Conservation (phyloP, 2,888 invertebrate species). For the Salpingus planirostris region DNA sequence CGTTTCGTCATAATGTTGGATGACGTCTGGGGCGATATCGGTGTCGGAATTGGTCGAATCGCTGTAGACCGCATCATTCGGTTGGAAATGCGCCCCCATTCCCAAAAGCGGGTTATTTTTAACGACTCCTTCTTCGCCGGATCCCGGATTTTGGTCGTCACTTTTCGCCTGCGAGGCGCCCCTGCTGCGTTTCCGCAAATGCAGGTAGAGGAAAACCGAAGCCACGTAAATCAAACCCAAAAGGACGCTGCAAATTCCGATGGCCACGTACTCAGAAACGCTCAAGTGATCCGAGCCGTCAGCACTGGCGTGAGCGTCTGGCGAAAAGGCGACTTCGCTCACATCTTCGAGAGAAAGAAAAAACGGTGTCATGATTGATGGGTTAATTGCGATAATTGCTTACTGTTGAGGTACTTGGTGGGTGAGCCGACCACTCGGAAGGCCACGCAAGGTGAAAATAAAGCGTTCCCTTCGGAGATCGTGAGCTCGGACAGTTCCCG, state of each 20-base stretch:
- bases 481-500: constrained; percentile 52
- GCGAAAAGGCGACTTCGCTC: constrained; percentile 69
- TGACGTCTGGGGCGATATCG: constrained; percentile 47
- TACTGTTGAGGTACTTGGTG: constrained; percentile 45
- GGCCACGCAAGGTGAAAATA: constrained; percentile 78
- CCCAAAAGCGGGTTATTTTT: constrained; percentile 68
- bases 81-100: constrained; percentile 54
- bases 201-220: constrained; percentile 74
- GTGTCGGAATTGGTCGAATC: constrained; percentile 60
- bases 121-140: constrained; percentile 59
- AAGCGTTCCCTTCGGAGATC: constrained; percentile 44
- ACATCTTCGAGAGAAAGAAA: constrained; percentile 58
- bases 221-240: constrained; percentile 81
- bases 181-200: constrained; percentile 57
- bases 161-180: constrained; percentile 14
- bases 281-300: constrained; percentile 53
- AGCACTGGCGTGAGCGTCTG: constrained; percentile 53
- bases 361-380: not conserved
- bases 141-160: constrained; percentile 32
- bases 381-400: constrained; percentile 7
- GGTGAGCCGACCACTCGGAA: constrained; percentile 80
- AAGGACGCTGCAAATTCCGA: constrained; percentile 74
- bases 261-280: constrained; percentile 71
- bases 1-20: constrained; percentile 34
- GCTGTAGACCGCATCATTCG: constrained; percentile 37